These are phyloP conservation scores for Pseudomyrmex concolor DNA, from an alignment of 1,140 invertebrate genomes.

Conservation along the genomic window DNA sequence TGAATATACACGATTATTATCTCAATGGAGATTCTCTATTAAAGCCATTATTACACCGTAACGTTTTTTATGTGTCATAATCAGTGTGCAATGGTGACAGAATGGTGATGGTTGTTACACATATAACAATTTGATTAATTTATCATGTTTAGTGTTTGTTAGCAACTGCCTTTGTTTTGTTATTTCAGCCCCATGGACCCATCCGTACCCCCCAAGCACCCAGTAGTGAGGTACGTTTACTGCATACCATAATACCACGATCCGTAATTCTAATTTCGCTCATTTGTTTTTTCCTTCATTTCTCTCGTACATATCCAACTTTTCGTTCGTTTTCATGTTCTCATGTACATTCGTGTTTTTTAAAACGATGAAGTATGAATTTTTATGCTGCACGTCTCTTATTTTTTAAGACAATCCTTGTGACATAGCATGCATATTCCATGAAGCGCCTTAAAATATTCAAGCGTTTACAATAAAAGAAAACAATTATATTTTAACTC, in stretches of 20 bases:
- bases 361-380: not conserved
- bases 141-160: conserved; percentile 83
- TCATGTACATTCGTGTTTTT: conserved; percentile 21
- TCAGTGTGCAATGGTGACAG: conserved; percentile 67
- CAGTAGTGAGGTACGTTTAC: conserved; percentile 88
- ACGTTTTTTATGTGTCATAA: conserved; percentile 41
- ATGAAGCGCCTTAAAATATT: not conserved
- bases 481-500: no score
- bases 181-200: conserved; percentile 89
- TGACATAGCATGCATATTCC: conserved; percentile 30
- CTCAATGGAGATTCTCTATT: not conserved
- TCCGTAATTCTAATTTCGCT: conserved; percentile 75
- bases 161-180: conserved; percentile 87
- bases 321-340: conserved; percentile 19
- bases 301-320: conserved; percentile 51
- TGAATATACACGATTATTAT: not conserved
- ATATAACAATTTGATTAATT: conserved; percentile 75
- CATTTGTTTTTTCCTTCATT: conserved; percentile 59
- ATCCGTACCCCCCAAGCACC: conserved; percentile 85
- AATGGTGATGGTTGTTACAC: conserved; percentile 75
- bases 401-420: conserved; percentile 5
- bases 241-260: conserved; percentile 82
- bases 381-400: conserved; percentile 17
- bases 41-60: conserved; percentile 11
- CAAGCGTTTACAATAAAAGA: not conserved